Base-by-base conservation (phyloP, 1,140 invertebrate genomes). In the Anoplolepis gracilipes region DNA sequence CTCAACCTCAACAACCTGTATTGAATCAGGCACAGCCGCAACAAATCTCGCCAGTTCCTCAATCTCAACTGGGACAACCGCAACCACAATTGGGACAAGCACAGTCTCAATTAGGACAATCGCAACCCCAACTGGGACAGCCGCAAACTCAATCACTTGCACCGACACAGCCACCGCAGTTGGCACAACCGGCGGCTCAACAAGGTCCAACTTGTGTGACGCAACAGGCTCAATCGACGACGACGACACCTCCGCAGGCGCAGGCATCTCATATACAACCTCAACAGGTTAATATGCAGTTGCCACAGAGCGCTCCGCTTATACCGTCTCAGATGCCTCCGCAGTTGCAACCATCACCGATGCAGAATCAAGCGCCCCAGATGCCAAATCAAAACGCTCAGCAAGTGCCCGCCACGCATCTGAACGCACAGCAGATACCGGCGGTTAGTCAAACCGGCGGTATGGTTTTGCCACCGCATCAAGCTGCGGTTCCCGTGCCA, bases 271-370 rank as follows among this genome's bases (percentile, higher is more conserved):
- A 69, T 49, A 85, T 91, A 1, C 78, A 65, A n/a, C 91, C 91
- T 46, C 93, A 92, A 86, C 92, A 91, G 82, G 92, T 94, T 6
- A 90, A 89, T 65, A 91, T 92, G 46, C 46, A 16, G 22, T 89
- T 94, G 6, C 90, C 93, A 13, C 90, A 90, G 67, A 91, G 85
- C 76, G 78, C 93, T 22, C 36, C 92, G 8, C 85, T 93, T 7
- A 92, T 87, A n/a, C 81, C 89, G 19, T 39, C 91, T 33, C 91
- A 91, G 70, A 87, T 92, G 19, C 69, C 88, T 0, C 75, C 91
- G 16, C 94, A 95, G 79, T 86, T 92, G 19, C 94, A 92, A 70
- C 16, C 67, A 8, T 86, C 90, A 77, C 85, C 92, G 59, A 92
- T 95, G 81, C 91, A 92, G 76, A 94, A 93, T 93, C 16, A 90